phyloP scores from a whole-genome alignment of 2,888 invertebrate genomes.

The Pristionchus japonicus region DNA sequence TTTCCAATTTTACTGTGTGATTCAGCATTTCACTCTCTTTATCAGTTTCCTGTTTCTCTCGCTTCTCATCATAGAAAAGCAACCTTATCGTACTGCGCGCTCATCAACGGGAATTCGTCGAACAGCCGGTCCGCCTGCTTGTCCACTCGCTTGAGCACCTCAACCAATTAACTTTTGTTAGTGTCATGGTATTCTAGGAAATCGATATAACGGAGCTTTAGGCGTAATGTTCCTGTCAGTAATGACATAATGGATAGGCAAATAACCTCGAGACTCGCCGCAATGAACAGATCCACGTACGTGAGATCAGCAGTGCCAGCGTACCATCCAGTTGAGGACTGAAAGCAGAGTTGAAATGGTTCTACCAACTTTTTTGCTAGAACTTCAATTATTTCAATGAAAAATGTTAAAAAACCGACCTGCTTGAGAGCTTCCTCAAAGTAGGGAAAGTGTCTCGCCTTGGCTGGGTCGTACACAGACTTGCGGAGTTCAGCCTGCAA shows the following conservation, averaged over 20 bases:
- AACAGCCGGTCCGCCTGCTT: background rate
- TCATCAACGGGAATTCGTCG: background rate
- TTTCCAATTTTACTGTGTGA: too few species aligned
- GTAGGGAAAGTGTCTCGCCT: background rate
- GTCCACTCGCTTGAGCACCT: too few species aligned
- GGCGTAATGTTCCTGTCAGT: too few species aligned
- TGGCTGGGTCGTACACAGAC: background rate
- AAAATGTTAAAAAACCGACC: background rate
- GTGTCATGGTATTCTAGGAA: too few species aligned
- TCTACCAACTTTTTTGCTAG: background rate
- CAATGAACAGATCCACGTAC: background rate
- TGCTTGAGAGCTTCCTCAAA: background rate
- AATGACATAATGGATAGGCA: too few species aligned
- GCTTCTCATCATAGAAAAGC: too few species aligned
- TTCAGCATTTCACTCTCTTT: too few species aligned
- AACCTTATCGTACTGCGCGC: background rate
- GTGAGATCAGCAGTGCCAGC: background rate
- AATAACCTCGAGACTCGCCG: background rate
- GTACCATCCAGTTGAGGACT: constrained; percentile 7
- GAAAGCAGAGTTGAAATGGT: background rate
- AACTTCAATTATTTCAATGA: background rate
- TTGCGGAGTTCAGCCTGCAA: background rate
- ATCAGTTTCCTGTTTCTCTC: background rate
- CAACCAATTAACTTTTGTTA: too few species aligned
- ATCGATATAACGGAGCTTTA: too few species aligned